phyloP scores from a whole-genome alignment of 2,888 invertebrate species.

The Iphiclides podalirius region DNA sequence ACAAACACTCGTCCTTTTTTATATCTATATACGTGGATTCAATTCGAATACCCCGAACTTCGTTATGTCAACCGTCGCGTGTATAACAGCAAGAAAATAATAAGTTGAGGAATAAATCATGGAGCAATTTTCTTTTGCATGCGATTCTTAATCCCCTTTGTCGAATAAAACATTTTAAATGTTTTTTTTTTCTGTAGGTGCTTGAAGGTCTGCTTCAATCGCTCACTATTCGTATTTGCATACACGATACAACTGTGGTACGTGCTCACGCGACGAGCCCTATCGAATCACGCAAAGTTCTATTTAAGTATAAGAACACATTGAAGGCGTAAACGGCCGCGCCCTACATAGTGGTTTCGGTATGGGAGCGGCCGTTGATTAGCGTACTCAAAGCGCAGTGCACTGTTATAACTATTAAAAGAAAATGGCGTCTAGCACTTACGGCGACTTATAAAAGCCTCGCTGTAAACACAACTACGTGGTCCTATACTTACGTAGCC shows the following conservation, averaged over 20 bases:
- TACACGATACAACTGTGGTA: conserved; percentile 28
- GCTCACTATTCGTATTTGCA: conserved; percentile 25
- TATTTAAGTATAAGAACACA: conserved; percentile 20
- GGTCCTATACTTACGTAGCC: conserved; percentile 5
- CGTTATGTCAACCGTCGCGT: conserved; percentile 25
- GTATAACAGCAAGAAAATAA: conserved; percentile 17
- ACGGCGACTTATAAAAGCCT: conserved; percentile 8
- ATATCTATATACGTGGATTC: too few species aligned
- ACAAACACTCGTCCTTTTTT: too few species aligned
- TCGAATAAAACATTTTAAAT: conserved; percentile 21
- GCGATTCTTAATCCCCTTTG: conserved; percentile 18
- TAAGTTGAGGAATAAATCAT: conserved; percentile 24
- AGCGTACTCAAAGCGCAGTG: conserved; percentile 20
- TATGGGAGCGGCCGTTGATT: conserved; percentile 20
- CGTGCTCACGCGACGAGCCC: conserved; percentile 17
- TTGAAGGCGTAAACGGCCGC: conserved; percentile 12
- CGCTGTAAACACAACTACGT: background rate
- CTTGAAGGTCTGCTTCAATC: conserved; percentile 23
- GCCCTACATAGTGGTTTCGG: conserved; percentile 14
- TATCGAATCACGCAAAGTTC: conserved; percentile 21
- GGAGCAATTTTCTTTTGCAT: conserved; percentile 25
- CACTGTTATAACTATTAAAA: conserved; percentile 13
- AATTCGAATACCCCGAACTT: too few species aligned
- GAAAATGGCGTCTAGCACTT: conserved; percentile 14
- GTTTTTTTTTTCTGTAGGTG: conserved; percentile 20